Percentiles rank a stretch among this genome's conserved stretches.
Evolutionary conservation across 1,140 invertebrate genomes (phyloP).

Genomic region (Halyomorpha halys): DNA sequence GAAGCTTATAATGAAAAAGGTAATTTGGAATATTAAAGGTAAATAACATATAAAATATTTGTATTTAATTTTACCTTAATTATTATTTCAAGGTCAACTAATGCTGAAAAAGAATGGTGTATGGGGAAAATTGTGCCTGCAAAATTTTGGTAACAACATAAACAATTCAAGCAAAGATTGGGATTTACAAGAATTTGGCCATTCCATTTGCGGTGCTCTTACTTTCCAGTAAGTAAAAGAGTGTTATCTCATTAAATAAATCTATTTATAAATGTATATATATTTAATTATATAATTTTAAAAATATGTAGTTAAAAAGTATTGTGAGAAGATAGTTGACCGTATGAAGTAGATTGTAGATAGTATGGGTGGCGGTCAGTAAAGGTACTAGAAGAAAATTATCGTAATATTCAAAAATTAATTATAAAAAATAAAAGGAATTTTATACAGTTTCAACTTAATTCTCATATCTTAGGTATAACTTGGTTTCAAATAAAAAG

Average conservation of each 20-base stretch:
- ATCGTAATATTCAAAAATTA: too few relatives aligned
- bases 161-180: slow-evolving; percentile 43
- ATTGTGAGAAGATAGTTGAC: too few relatives aligned
- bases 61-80: slow-evolving; percentile 13
- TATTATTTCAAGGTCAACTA: slow-evolving; percentile 44
- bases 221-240: slow-evolving; percentile 40
- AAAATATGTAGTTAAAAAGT: not conserved
- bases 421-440: too few relatives aligned
- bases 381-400: too few relatives aligned
- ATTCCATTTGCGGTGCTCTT: slow-evolving; percentile 64
- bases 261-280: not conserved
- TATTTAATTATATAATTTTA: not conserved
- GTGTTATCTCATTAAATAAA: too few relatives aligned
- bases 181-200: slow-evolving; percentile 54
- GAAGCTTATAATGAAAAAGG: not conserved
- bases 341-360: too few relatives aligned
- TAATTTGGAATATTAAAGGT: not conserved
- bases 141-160: slow-evolving; percentile 50
- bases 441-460: too few relatives aligned
- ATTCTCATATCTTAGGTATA: too few relatives aligned
- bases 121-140: slow-evolving; percentile 68
- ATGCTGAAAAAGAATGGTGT: slow-evolving; percentile 61
- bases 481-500: too few relatives aligned
- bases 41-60: too few relatives aligned
- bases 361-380: too few relatives aligned